phyloP scores from a whole-genome alignment of 2,888 invertebrate genomes.

The Napeogenes sylphis region DNA sequence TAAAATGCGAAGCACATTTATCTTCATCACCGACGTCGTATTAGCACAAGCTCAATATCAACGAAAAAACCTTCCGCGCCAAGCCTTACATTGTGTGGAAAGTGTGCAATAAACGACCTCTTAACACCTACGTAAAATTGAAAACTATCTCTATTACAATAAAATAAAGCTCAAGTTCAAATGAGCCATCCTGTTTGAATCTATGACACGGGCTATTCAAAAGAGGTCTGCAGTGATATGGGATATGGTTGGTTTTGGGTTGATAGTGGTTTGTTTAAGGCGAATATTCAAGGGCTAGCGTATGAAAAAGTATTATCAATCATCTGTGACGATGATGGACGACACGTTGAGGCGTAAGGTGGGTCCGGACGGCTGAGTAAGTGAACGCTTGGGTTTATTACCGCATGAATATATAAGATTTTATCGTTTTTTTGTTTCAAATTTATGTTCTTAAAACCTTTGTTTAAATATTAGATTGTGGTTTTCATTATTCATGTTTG shows the following conservation, averaged over 20 bases:
- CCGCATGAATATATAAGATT: constrained; percentile 27
- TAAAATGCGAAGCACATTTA: constrained; percentile 32
- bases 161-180: constrained; percentile 25
- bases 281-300: constrained; percentile 44
- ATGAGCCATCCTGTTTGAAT: constrained; percentile 7
- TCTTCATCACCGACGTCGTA: constrained; percentile 48
- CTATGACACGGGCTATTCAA: constrained; percentile 7
- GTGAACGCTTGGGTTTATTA: constrained; percentile 33
- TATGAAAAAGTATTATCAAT: constrained; percentile 71
- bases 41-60: constrained; percentile 52
- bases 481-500: too few species aligned
- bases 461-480: too few species aligned
- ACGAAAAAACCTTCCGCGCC: constrained; percentile 52
- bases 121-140: constrained; percentile 34
- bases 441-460: background rate
- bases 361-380: constrained; percentile 34
- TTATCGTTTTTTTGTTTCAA: constrained; percentile 5
- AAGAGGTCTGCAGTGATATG: constrained; percentile 24
- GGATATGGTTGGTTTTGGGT: constrained; percentile 12
- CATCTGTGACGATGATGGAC: constrained; percentile 68
- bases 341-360: constrained; percentile 37
- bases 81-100: constrained; percentile 64
- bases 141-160: constrained; percentile 37
- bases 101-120: constrained; percentile 48
- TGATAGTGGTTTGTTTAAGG: constrained; percentile 39